Evolutionary conservation across 2,888 invertebrate genomes (phyloP), one percentile per base, ranked within the genome.

Genomic region (Volucella inflata): DNA sequence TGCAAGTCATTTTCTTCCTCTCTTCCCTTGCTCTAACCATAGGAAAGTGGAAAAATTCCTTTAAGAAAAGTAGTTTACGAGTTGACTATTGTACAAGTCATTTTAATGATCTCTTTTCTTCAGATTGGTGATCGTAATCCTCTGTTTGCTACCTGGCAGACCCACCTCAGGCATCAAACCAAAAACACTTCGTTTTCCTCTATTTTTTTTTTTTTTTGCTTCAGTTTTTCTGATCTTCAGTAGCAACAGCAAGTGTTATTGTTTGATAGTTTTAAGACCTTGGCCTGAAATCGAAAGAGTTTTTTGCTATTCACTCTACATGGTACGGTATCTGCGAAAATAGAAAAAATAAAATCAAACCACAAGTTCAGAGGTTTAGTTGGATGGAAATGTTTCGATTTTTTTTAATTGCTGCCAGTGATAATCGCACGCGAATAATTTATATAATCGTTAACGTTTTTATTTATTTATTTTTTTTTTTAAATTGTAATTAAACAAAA

Each of bases 281-380:
- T 70, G 55, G 38, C 38, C 57, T 48, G 2, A 46, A 70, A 57
- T 44, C 2, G 21, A 67, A 68, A 68, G 55, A 68, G 68, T 68
- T 68, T 21, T 21, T 68, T 46, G 16, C 38, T 57, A 44, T 44
- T 21, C 21, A 21, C 17, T 4, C 1, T 4, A 42, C 16, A 4
- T 55, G 14, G 2, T 21, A 21, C 21, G 21, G 21, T 21, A 21
- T 16, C 57, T 36, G 16, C 36, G 55, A 68, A 50, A 4, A 50
- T 21, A 38, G 16, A 0, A 64, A 48, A 48, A 38, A 4, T 6
- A 17, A 36, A 11, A n/a, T 14, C n/a, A 10, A 53, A 36, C 21
- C 21, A 21, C 21, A 21, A 68, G 55, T 36, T 68, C 68, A 68
- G 16, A 46, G 36, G 68, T 57, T 44, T 2, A n/a, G 16, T 17